Conservation (phyloP, 2,888 invertebrate genomes). For the Dolichomitus sp. region DNA sequence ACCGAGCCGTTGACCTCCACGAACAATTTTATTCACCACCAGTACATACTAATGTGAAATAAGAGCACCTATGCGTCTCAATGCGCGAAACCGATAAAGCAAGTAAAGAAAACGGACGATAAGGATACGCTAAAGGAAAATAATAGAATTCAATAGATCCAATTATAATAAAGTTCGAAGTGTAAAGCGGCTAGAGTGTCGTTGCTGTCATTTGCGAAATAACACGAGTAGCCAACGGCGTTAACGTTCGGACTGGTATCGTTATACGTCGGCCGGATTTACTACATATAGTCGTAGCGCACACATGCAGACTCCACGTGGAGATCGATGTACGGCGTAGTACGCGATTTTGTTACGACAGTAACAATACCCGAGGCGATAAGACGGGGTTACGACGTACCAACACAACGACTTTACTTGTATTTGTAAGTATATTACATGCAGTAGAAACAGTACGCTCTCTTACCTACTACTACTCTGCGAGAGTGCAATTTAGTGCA, state of each 20-base stretch:
- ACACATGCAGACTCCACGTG: slow-evolving; percentile 68
- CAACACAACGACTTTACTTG: slow-evolving; percentile 26
- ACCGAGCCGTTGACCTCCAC: neutral
- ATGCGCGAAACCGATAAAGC: neutral
- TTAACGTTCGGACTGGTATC: slow-evolving; percentile 10
- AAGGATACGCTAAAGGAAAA: neutral
- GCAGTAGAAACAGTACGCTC: neutral
- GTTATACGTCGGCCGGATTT: slow-evolving; percentile 3
- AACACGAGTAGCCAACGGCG: neutral
- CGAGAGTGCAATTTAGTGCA: slow-evolving; percentile 5
- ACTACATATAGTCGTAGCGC: neutral
- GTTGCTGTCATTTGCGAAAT: slow-evolving; percentile 19
- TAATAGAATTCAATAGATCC: slow-evolving; percentile 12
- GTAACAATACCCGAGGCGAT: slow-evolving; percentile 74
- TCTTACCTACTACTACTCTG: slow-evolving; percentile 8
- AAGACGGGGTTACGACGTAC: slow-evolving; percentile 54
- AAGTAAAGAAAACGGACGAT: neutral
- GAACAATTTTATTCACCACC: neutral
- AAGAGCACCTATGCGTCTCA: neutral
- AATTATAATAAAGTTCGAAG: slow-evolving; percentile 8
- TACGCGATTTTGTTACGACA: slow-evolving; percentile 73
- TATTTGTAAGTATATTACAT: slow-evolving; percentile 21
- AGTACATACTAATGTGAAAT: neutral
- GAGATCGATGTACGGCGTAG: slow-evolving; percentile 72
- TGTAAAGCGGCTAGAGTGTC: slow-evolving; percentile 3